phyloP scores from a whole-genome alignment of 2,797 vertebrate genomes.

The Esox masquinongy region DNA sequence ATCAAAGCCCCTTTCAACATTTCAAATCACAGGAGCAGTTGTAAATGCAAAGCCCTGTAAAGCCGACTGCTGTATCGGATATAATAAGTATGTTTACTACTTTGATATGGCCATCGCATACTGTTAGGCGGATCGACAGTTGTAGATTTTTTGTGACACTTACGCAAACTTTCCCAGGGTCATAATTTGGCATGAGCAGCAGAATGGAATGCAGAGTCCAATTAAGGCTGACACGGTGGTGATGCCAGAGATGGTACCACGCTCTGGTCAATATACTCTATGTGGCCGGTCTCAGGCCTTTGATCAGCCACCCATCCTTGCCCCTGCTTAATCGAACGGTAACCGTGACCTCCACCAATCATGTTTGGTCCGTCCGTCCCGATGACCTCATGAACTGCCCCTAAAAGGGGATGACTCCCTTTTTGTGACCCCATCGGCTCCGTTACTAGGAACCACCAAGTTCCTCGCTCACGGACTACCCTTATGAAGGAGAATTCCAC shows the following conservation, averaged over 20 bases:
- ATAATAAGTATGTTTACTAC: not conserved
- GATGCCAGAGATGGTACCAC: not conserved
- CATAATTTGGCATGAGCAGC: not conserved
- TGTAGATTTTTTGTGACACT: not conserved
- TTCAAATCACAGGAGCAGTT: not conserved
- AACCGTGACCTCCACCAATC: constrained; percentile 1
- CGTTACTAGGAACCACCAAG: not conserved
- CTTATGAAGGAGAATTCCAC: too few species aligned
- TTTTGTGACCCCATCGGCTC: not conserved
- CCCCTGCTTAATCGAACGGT: not conserved
- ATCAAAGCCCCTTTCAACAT: not conserved
- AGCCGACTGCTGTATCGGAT: not conserved
- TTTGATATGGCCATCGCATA: not conserved
- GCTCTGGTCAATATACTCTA: not conserved
- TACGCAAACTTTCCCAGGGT: constrained; percentile 5
- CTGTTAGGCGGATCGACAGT: not conserved
- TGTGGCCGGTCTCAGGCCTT: not conserved
- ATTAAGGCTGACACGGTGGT: constrained; percentile 2
- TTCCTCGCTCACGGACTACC: not conserved
- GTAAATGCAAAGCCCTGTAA: not conserved
- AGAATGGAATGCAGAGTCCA: constrained; percentile 3
- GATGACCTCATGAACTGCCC: not conserved
- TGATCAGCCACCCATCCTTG: constrained; percentile 1
- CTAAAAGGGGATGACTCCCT: not conserved
- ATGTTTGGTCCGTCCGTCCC: not conserved